Conservation (phyloP, 2,888 invertebrate species). For the Azorinus chamasolen region DNA sequence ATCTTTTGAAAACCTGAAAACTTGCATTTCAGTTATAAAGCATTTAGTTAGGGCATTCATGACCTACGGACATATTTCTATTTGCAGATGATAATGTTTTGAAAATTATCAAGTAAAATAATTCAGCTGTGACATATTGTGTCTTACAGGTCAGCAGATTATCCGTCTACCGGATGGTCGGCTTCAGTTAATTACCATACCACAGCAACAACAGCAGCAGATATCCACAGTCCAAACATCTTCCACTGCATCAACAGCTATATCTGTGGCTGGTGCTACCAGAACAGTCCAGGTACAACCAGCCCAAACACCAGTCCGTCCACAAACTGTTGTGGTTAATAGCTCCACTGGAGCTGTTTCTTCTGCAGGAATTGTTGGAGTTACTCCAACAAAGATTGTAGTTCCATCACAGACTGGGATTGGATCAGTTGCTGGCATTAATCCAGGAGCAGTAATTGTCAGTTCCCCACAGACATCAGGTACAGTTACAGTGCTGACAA, state of each 20-base stretch:
- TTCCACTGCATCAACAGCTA: conserved; percentile 19
- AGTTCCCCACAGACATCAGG: conserved; percentile 47
- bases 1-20: no score
- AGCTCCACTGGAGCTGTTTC: conserved; percentile 45
- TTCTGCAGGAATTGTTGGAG: conserved; percentile 23
- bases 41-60: no score
- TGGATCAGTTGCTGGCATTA: conserved; percentile 7
- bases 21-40: no score
- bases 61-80: no score
- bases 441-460: conserved; percentile 35
- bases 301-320: conserved; percentile 36
- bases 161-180: conserved; percentile 98
- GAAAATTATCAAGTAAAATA: no score
- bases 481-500: conserved; percentile 46
- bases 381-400: conserved; percentile 59
- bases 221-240: conserved; percentile 30
- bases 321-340: conserved; percentile 59
- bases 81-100: no score
- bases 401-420: conserved; percentile 47
- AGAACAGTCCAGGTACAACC: conserved; percentile 35
- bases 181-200: conserved; percentile 91
- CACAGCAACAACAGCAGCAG: conserved; percentile 50
- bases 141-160: conserved; percentile 91
- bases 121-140: no score
- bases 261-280: conserved; percentile 22